phyloP scores from a whole-genome alignment of 2,113 vertebrate species.

The Ciconia stormi region DNA sequence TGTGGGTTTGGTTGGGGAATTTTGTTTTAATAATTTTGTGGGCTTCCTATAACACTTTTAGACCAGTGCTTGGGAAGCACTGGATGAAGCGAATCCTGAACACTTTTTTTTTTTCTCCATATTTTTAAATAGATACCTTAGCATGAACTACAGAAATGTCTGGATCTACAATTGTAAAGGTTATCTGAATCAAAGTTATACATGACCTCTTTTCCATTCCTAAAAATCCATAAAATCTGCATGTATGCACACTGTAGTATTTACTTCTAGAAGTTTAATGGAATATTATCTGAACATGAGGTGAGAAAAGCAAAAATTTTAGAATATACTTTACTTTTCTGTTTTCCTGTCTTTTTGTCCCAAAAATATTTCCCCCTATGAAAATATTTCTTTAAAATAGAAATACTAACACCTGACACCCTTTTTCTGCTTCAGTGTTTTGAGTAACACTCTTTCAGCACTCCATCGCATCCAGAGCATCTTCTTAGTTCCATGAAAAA shows the following conservation, averaged over 20 bases:
- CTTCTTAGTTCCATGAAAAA: neutral
- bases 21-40: neutral
- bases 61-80: neutral
- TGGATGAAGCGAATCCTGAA: neutral
- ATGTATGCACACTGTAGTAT: no score
- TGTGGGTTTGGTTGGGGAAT: neutral
- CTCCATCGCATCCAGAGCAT: fast-evolving
- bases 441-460: neutral
- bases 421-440: neutral
- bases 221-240: neutral
- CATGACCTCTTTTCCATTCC: neutral
- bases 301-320: neutral
- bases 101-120: neutral
- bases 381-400: neutral
- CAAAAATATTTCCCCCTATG: neutral
- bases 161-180: neutral
- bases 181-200: neutral
- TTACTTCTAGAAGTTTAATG: neutral
- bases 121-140: neutral
- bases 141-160: neutral
- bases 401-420: neutral
- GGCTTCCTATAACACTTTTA: neutral
- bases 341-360: neutral
- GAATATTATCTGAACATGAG: neutral
- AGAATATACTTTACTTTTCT: neutral